Evolutionary conservation across 1,140 invertebrate species (phyloP).

Genomic region (Zaprionus gabonicus): DNA sequence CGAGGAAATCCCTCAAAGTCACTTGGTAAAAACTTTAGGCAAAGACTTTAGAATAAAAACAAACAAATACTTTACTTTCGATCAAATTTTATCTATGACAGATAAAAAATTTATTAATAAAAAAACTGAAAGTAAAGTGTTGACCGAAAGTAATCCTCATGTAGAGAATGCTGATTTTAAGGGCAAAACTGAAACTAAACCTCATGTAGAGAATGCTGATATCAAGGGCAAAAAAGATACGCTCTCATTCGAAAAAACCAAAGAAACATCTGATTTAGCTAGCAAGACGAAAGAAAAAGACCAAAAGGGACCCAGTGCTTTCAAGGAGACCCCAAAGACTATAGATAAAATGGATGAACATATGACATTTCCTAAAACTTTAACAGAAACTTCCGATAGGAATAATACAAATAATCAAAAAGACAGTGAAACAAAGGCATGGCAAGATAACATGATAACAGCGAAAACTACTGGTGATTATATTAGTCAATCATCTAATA

Average conservation of each 20-base stretch:
- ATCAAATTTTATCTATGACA: background rate
- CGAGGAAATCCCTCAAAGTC: background rate
- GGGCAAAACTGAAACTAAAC: background rate
- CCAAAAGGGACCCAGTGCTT: background rate
- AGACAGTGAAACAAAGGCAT: background rate
- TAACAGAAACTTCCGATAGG: background rate
- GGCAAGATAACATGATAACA: background rate
- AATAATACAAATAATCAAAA: background rate
- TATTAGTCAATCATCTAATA: background rate
- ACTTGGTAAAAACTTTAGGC: background rate
- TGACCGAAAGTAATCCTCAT: too few relatives aligned
- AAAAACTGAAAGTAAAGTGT: background rate
- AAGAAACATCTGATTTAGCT: background rate
- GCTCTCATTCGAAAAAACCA: background rate
- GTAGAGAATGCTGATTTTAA: background rate
- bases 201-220: background rate
- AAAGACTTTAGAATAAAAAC: background rate
- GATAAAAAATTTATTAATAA: background rate
- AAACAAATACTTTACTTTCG: background rate
- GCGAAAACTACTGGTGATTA: background rate
- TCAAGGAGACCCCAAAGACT: background rate
- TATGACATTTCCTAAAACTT: background rate
- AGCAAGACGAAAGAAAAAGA: background rate
- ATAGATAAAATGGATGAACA: background rate
- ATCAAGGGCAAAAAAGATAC: background rate